phyloP scores from a whole-genome alignment of 1,140 invertebrate species.

The Hypothenemus hampei region DNA sequence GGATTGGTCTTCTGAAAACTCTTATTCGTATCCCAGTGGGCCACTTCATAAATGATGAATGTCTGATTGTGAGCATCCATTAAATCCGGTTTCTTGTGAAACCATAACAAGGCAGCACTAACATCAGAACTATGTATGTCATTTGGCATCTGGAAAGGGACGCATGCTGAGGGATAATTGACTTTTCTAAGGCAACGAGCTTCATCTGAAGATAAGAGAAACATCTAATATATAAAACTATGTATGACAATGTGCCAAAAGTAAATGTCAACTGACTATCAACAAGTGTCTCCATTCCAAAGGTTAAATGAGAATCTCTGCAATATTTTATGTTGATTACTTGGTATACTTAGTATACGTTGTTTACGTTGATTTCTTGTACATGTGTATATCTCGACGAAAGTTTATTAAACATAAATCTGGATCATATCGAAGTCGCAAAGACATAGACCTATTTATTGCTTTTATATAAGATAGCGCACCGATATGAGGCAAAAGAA shows the following conservation, averaged over 20 bases:
- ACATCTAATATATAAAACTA: neutral
- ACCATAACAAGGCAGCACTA: conserved; percentile 70
- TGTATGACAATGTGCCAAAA: neutral
- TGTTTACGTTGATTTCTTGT: too few species aligned
- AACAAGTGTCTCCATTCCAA: neutral
- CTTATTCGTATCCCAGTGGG: conserved; percentile 64
- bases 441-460: conserved; percentile 1
- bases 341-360: too few species aligned
- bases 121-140: conserved; percentile 68
- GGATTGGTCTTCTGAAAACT: conserved; percentile 68
- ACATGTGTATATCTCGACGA: neutral
- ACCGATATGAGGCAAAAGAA: too few species aligned
- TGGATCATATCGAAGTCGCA: neutral
- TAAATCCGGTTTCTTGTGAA: conserved; percentile 63
- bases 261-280: neutral
- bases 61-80: conserved; percentile 60
- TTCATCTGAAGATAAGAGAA: conserved; percentile 37
- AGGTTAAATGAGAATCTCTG: neutral
- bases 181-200: conserved; percentile 39
- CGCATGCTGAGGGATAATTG: conserved; percentile 61
- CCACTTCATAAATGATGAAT: conserved; percentile 73
- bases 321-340: neutral
- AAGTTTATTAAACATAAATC: neutral
- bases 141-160: conserved; percentile 61
- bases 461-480: too few species aligned